Percentiles rank a stretch among this genome's conserved stretches.
Conservation (phyloP, 2,113 vertebrate species). For the Pardalotus punctatus region DNA sequence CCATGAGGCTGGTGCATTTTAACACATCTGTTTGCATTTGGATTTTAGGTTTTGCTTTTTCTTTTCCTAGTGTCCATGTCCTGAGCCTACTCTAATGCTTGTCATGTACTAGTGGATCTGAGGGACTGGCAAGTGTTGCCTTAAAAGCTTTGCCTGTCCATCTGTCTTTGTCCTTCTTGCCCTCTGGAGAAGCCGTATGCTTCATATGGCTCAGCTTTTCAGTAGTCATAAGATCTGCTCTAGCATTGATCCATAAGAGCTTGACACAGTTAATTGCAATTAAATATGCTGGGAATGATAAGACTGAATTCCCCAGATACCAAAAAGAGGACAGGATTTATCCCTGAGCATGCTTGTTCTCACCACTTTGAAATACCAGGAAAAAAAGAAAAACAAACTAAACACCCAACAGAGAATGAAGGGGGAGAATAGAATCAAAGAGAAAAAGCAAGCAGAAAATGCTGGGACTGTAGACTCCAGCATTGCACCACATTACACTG, state of each 20-base stretch:
- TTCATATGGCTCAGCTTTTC: neutral
- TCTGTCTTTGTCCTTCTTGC: neutral
- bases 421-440: neutral
- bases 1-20: neutral
- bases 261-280: slow-evolving; percentile 8
- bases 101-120: neutral
- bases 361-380: neutral
- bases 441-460: neutral
- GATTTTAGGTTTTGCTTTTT: neutral
- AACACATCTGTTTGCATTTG: neutral
- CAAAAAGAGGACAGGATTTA: neutral
- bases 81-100: neutral
- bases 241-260: slow-evolving; percentile 9
- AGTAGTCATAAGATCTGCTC: neutral
- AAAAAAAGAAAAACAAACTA: neutral
- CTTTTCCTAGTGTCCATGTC: neutral
- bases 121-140: neutral
- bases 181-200: neutral
- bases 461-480: neutral
- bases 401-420: neutral
- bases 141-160: neutral
- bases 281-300: slow-evolving; percentile 10
- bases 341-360: neutral
- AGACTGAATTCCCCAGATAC: neutral
- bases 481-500: neutral